Evolutionary conservation across 2,797 vertebrate genomes (phyloP), one percentile per base, ranked within the genome.

Genomic region (Bucorvus abyssinicus): DNA sequence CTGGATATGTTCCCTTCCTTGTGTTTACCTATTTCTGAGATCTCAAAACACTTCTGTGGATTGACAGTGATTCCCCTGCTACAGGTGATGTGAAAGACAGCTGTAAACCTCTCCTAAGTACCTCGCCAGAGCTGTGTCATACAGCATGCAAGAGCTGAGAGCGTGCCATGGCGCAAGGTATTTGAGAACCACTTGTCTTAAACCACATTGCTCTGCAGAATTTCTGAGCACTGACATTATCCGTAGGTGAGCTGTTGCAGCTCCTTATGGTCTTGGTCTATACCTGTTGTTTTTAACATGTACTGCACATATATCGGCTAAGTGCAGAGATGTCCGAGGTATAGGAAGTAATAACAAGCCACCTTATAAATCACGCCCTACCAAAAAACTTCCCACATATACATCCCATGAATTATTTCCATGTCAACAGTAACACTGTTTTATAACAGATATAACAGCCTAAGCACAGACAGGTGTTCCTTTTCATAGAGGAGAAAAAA

Each of bases 131-230:
- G 49, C 64, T 9, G 6, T 13, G 53, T 14, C 1, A 0, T 44
- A 44, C 47, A 36, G 26, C 18, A 20, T 5, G 44, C 20, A 2
- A 1, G 36, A 76, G 53, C 42, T 10, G 26, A 50, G 79, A 70
- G 57, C 3, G 5, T 2, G 1, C 42, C 57, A 23, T 10, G 20
- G 69, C 34, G 67, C 0, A 2, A 67, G 30, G n/a, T 38, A 57
- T 27, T 73, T 53, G 76, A 67, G 55, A 94, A 27, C 26, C 59
- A 34, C 55, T 82, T 68, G 44, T 30, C 34, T 32, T 67, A 78
- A 89, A 49, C 20, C 60, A 49, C 10, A 2, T 17, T 50, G 32
- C 47, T 49, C 56, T 45, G 40, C 42, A 73, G 55, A 64, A 42
- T 47, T 80, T 56, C 52, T 38, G 42, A 70, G 68, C 57, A 65